Conservation (phyloP, 2,113 vertebrate genomes). For the Ophiodon elongatus region DNA sequence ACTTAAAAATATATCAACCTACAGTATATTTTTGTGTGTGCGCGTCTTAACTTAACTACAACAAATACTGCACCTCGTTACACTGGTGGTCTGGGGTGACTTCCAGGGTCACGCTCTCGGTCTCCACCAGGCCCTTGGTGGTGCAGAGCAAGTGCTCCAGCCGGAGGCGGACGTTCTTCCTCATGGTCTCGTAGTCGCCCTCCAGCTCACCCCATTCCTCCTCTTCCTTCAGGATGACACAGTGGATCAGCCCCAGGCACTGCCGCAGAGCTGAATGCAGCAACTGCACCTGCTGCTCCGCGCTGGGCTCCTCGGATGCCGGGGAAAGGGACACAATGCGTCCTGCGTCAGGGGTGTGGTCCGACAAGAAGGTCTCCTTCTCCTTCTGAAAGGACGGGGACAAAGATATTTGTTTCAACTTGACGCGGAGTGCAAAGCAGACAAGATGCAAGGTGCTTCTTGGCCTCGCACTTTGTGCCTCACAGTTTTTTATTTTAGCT, state of each 20-base stretch:
- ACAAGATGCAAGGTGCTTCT: neutral
- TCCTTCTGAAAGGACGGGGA: slow-evolving; percentile 66
- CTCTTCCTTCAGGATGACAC: slow-evolving; percentile 77
- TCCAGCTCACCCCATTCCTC: slow-evolving; percentile 81
- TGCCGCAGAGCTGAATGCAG: slow-evolving; percentile 79
- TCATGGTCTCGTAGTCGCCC: slow-evolving; percentile 77
- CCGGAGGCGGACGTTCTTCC: slow-evolving; percentile 71
- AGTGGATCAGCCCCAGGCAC: slow-evolving; percentile 81
- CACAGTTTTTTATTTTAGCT: slow-evolving; percentile 3
- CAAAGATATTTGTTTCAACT: neutral
- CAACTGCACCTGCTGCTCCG: slow-evolving; percentile 72
- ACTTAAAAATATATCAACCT: neutral
- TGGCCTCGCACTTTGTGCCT: slow-evolving; percentile 1
- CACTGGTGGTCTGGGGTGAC: slow-evolving; percentile 78
- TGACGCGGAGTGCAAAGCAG: neutral
- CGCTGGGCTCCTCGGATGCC: slow-evolving; percentile 54
- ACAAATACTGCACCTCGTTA: slow-evolving; percentile 71
- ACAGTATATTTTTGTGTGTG: neutral
- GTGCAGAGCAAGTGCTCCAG: slow-evolving; percentile 78
- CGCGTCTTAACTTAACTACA: neutral
- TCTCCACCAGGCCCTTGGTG: slow-evolving; percentile 74
- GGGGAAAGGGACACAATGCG: slow-evolving; percentile 76
- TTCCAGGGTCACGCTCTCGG: slow-evolving; percentile 46
- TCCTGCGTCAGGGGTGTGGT: slow-evolving; percentile 66
- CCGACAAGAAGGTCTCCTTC: slow-evolving; percentile 75